Evolutionary conservation across 1,140 invertebrate genomes (phyloP).

Genomic region (Micrasema longulum): DNA sequence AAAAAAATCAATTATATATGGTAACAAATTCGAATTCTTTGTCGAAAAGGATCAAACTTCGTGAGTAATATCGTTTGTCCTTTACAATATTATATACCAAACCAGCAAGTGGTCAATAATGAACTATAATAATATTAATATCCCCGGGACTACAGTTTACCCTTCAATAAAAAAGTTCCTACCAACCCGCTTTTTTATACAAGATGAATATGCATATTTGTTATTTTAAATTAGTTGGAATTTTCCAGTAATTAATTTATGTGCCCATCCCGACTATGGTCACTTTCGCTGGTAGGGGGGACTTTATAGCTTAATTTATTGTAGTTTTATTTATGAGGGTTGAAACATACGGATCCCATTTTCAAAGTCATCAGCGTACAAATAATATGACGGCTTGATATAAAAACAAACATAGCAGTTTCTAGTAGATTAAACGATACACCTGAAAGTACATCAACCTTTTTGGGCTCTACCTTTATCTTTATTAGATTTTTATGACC

Average conservation of each 20-base stretch:
- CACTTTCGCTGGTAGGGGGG: slow-evolving; percentile 42
- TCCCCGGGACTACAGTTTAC: slow-evolving; percentile 9
- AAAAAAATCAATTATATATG: too few relatives aligned
- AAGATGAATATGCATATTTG: slow-evolving; percentile 52
- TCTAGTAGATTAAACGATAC: too few relatives aligned
- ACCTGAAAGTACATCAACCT: not conserved
- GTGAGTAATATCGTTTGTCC: too few relatives aligned
- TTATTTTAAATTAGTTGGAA: slow-evolving; percentile 54
- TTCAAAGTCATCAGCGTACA: not conserved
- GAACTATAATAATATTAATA: not conserved
- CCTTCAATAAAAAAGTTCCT: slow-evolving; percentile 18
- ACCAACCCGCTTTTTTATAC: slow-evolving; percentile 30
- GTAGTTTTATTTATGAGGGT: not conserved
- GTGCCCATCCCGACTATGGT: slow-evolving; percentile 46
- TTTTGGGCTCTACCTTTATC: slow-evolving; percentile 5
- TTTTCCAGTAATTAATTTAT: slow-evolving; percentile 55
- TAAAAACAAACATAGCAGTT: too few relatives aligned
- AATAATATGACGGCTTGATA: too few relatives aligned
- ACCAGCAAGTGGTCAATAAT: slow-evolving; percentile 19
- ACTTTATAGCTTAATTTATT: slow-evolving; percentile 52
- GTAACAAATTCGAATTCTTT: too few relatives aligned
- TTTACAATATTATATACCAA: too few relatives aligned
- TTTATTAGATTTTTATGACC: slow-evolving; percentile 3
- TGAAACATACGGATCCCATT: too few relatives aligned
- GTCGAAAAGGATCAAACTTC: too few relatives aligned